Conservation (phyloP, 2,113 vertebrate genomes). For the Helogale parvula region DNA sequence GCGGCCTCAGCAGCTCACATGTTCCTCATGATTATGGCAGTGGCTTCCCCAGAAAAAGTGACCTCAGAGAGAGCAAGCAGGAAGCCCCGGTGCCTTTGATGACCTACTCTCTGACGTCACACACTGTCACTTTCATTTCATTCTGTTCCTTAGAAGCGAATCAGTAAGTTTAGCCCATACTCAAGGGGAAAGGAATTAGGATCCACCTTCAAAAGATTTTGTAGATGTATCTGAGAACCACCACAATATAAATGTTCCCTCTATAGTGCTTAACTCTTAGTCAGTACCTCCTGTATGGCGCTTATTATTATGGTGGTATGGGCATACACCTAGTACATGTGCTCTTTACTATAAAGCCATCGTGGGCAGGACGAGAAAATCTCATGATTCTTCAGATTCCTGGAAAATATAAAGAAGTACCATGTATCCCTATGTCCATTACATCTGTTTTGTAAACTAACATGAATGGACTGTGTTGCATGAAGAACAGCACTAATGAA, state of each 20-base stretch:
- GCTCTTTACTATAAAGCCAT: neutral
- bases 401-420: slow-evolving; percentile 26
- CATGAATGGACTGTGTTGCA: neutral
- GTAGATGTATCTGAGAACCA: neutral
- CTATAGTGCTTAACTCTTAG: neutral
- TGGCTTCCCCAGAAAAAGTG: neutral
- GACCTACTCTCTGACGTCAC: neutral
- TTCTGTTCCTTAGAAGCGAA: neutral
- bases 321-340: neutral
- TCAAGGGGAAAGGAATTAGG: neutral
- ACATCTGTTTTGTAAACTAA: slow-evolving; percentile 37
- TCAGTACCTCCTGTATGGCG: neutral
- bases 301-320: neutral
- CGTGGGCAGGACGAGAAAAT: neutral
- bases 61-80: neutral
- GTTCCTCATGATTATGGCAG: neutral
- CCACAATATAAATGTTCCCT: neutral
- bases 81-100: neutral
- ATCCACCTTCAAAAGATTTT: neutral
- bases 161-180: slow-evolving; percentile 15
- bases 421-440: neutral
- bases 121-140: neutral
- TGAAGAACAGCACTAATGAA: neutral
- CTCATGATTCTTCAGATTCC: neutral
- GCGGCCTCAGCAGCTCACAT: neutral